Evolutionary conservation across 2,888 invertebrate genomes (phyloP).

Genomic region (Brachylomia viminalis): DNA sequence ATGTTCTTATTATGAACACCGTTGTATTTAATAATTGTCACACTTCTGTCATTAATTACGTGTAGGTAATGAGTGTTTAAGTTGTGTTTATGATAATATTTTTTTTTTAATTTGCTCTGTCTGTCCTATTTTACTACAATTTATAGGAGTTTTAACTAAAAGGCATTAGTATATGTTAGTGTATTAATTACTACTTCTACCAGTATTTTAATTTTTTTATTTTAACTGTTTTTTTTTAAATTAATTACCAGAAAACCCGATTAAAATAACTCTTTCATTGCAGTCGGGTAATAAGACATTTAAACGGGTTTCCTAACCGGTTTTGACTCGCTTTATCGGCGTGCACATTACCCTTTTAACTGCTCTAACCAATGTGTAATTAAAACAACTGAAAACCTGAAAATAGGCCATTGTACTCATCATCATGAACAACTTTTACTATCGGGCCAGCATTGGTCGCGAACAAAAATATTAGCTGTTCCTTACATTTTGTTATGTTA

Average conservation of each 20-base stretch:
- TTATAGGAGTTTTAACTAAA: neutral
- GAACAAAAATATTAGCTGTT: neutral
- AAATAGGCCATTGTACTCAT: neutral
- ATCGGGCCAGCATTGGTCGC: too few relatives aligned
- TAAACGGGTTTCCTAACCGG: too few relatives aligned
- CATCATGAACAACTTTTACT: neutral
- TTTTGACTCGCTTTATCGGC: too few relatives aligned
- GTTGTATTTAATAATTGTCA: constrained; percentile 12
- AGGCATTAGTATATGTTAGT: neutral
- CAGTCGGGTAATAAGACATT: too few relatives aligned
- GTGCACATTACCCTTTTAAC: neutral
- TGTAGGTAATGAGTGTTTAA: constrained; percentile 21
- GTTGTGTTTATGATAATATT: constrained; percentile 10
- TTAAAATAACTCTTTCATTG: too few relatives aligned
- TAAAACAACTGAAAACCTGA: neutral
- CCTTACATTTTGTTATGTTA: neutral
- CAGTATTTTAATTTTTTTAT: too few relatives aligned
- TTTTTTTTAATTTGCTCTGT: neutral
- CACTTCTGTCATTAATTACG: neutral
- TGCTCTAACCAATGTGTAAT: neutral
- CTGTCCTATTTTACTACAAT: neutral
- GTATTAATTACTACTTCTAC: neutral
- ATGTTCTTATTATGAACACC: constrained; percentile 13
- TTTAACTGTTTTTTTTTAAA: too few relatives aligned
- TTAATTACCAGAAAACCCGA: too few relatives aligned